These are phyloP conservation scores for Andrena cerasifolii DNA, from an alignment of 1,140 invertebrate species.

Conservation along the genomic window DNA sequence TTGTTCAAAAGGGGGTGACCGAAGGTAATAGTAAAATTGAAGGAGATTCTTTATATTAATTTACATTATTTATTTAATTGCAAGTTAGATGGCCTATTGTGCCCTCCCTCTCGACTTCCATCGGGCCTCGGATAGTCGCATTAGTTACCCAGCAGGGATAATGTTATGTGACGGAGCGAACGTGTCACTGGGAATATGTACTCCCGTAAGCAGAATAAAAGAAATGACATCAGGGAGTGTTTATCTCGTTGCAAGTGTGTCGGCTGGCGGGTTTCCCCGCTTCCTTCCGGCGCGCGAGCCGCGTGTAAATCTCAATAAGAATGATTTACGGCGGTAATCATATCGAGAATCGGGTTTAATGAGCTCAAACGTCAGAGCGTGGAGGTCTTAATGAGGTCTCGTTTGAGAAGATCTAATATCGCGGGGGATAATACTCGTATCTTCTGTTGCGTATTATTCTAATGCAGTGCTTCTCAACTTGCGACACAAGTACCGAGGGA, in stretches of 20 bases:
- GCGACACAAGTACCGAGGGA: background rate
- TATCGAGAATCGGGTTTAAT: slow-evolving; percentile 50
- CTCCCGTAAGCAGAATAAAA: too few species aligned
- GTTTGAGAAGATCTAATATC: slow-evolving; percentile 52
- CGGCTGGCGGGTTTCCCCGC: background rate
- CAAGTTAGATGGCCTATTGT: too few species aligned
- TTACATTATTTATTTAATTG: too few species aligned
- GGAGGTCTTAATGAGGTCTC: slow-evolving; percentile 45
- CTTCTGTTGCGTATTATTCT: slow-evolving; percentile 49
- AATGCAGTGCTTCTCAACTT: slow-evolving; percentile 51
- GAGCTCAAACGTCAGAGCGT: slow-evolving; percentile 41
- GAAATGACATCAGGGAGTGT: background rate
- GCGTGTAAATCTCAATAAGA: slow-evolving; percentile 41
- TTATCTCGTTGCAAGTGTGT: too few species aligned
- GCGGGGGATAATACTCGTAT: slow-evolving; percentile 37
- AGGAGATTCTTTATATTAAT: too few species aligned
- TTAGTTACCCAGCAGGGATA: too few species aligned
- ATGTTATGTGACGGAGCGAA: too few species aligned
- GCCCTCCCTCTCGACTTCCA: too few species aligned
- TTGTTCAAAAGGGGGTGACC: too few species aligned
- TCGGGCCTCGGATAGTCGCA: too few species aligned
- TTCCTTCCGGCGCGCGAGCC: slow-evolving; percentile 19
- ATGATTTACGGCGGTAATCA: slow-evolving; percentile 38
- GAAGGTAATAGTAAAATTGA: too few species aligned
- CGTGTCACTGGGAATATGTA: too few species aligned